Percentiles rank a stretch among this genome's conserved stretches.
Conservation (phyloP, 2,113 vertebrate genomes). For the Brachyhypopomus occidentalis region DNA sequence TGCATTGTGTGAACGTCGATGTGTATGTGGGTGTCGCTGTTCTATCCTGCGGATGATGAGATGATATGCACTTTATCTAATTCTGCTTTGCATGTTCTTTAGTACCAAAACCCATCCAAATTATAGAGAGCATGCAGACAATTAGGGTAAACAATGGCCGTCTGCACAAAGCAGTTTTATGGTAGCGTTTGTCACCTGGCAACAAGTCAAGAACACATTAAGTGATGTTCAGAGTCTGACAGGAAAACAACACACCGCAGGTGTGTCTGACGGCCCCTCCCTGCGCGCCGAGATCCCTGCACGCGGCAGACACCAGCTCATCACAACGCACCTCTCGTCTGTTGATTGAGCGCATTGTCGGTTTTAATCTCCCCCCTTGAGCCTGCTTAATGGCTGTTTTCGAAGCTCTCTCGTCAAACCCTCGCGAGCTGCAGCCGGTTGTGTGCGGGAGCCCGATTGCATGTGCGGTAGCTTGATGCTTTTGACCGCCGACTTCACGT, state of each 20-base stretch:
- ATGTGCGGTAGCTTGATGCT: constrained; percentile 21
- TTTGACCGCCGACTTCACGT: constrained; percentile 35
- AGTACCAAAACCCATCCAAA: constrained; percentile 17
- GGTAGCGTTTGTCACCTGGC: constrained; percentile 33
- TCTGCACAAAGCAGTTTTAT: not conserved
- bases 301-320: constrained; percentile 38
- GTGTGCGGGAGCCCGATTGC: constrained; percentile 24
- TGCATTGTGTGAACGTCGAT: not conserved
- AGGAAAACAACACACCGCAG: constrained; percentile 38
- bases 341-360: constrained; percentile 46
- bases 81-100: constrained; percentile 15
- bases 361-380: constrained; percentile 36
- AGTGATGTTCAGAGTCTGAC: constrained; percentile 35
- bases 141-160: constrained; percentile 2
- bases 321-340: constrained; percentile 48
- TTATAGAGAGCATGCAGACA: constrained; percentile 8
- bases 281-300: constrained; percentile 38
- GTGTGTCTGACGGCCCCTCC: constrained; percentile 38
- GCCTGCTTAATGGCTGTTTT: constrained; percentile 37
- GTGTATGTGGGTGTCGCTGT: not conserved
- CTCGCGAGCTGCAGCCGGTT: not conserved
- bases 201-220: constrained; percentile 24
- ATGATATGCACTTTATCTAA: not conserved
- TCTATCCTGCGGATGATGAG: not conserved
- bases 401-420: not conserved